phyloP scores from a whole-genome alignment of 2,113 vertebrate genomes.

The Cinclus mexicanus region DNA sequence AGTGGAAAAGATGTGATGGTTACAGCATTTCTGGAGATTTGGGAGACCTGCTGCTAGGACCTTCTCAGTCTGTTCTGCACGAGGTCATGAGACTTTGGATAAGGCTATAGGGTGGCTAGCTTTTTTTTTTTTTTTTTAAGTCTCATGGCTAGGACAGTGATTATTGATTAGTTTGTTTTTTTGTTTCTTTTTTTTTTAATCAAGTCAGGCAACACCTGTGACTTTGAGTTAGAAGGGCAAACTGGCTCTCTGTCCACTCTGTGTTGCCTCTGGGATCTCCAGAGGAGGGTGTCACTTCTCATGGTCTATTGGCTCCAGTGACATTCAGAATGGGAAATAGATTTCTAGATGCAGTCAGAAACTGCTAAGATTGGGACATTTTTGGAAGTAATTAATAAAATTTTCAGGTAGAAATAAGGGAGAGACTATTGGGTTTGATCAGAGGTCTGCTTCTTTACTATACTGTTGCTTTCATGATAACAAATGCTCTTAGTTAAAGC shows the following conservation, averaged over 20 bases:
- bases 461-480: background rate
- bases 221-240: background rate
- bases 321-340: background rate
- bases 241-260: background rate
- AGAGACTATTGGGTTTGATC: background rate
- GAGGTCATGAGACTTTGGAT: background rate
- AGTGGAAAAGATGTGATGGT: background rate
- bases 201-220: background rate
- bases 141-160: background rate
- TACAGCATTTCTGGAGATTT: background rate
- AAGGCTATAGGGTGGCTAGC: background rate
- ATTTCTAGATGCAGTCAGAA: background rate
- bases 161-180: background rate
- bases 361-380: background rate
- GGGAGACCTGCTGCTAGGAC: background rate
- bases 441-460: background rate
- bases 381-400: background rate
- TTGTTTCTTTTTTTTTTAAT: background rate
- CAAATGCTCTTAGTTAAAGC: background rate
- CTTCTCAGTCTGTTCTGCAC: background rate
- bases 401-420: background rate
- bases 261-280: background rate
- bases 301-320: background rate
- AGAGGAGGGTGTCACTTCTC: background rate
- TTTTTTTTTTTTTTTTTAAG: background rate